Evolutionary conservation across 2,888 invertebrate species (phyloP), one percentile per base, ranked within the genome.

Genomic region (Agonopterix arenella): DNA sequence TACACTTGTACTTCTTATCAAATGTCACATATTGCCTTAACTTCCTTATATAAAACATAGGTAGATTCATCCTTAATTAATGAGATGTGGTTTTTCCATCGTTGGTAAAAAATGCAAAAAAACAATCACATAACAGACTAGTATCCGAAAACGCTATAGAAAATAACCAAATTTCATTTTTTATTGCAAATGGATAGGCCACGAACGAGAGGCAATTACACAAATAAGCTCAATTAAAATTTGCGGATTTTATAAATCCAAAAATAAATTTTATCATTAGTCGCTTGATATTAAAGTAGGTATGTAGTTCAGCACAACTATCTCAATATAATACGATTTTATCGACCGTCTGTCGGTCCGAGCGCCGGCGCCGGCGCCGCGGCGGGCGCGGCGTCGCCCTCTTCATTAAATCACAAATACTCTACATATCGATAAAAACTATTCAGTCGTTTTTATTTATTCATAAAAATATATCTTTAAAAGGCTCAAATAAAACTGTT

Each of bases 401-500:
- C 76, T 73, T 79, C 78, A 78, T 78, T 80, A 82, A 84, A 78
- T 84, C 85, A 82, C 83, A 81, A 83, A 83, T 84, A 86, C 79
- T 80, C 85, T 86, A 76, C 75, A 73, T 70, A 80, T 85, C 76
- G 83, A 85, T 86, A 84, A 85, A 80, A 85, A 86, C 86, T 89
- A 89, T 83, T 89, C 89, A 89, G 89, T 89, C 89, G 84, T 86
- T 86, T 54, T 86, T 79, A 78, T 84, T 85, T 86, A 86, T 83
- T 76, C 84, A 84, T 86, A 85, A 86, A 88, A 85, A 88, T 86
- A 86, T 84, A 85, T 86, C 81, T 86, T 85, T 84, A 83, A 82
- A 84, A 84, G 88, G 88, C 86, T 88, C 85, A 85, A 88, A 86
- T 78, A 78, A 85, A 85, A 83, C 81, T 77, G 82, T 73, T 73